phyloP scores from a whole-genome alignment of 2,888 invertebrate genomes.

The Andrena trimmerana region DNA sequence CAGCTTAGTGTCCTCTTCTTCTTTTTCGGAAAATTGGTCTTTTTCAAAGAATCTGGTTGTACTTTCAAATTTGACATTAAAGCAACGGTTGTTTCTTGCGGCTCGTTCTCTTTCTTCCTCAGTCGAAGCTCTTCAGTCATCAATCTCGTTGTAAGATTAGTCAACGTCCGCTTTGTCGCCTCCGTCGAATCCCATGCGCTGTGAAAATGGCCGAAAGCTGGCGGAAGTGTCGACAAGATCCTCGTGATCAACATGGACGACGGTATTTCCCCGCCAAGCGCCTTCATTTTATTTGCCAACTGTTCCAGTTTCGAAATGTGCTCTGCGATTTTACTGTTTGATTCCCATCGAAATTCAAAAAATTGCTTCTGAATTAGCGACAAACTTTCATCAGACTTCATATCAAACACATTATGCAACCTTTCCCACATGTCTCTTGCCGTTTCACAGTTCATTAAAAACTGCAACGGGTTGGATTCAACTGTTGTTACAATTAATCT shows the following conservation, averaged over 20 bases:
- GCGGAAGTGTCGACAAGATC: constrained; percentile 43
- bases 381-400: constrained; percentile 54
- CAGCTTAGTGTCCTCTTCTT: not conserved
- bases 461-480: not conserved
- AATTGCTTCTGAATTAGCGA: constrained; percentile 65
- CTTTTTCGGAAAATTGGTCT: not conserved
- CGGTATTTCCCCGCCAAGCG: constrained; percentile 57
- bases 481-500: not conserved
- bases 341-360: constrained; percentile 59
- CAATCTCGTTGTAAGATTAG: constrained; percentile 38
- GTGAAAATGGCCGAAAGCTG: constrained; percentile 48
- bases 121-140: constrained; percentile 22
- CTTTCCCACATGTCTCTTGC: not conserved
- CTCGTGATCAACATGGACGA: constrained; percentile 62
- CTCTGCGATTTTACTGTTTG: constrained; percentile 18
- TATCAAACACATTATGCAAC: not conserved
- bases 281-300: constrained; percentile 57
- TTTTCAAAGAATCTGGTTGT: not conserved
- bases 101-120: not conserved
- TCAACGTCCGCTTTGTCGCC: constrained; percentile 27
- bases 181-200: constrained; percentile 59
- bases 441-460: not conserved
- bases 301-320: constrained; percentile 64
- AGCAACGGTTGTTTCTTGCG: not conserved
- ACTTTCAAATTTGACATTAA: not conserved